A percentile compares a stretch with the other conserved stretches of the same genome.
phyloP scores from a whole-genome alignment of 1,140 invertebrate genomes.

The Procambarus virginalis region DNA sequence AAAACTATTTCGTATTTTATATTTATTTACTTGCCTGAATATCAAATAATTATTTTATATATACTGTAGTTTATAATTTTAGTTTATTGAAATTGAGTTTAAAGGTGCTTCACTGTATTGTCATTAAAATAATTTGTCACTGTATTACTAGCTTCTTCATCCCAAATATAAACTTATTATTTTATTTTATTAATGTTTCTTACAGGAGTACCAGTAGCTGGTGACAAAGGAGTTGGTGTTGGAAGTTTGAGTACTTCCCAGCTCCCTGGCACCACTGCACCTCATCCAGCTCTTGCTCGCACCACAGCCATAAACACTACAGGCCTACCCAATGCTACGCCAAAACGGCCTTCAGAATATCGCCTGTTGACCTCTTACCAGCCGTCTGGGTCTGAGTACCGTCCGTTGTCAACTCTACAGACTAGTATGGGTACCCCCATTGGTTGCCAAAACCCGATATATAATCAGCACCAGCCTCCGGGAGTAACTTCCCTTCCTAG shows the following conservation, averaged over 20 bases:
- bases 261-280: constrained; percentile 23
- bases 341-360: constrained; percentile 6
- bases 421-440: constrained; percentile 36
- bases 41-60: too few relatives aligned
- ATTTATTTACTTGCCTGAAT: too few relatives aligned
- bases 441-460: constrained; percentile 55
- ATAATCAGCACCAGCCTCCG: constrained; percentile 45
- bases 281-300: constrained; percentile 31
- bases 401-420: constrained; percentile 50
- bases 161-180: too few relatives aligned
- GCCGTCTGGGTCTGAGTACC: constrained; percentile 28
- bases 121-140: too few relatives aligned
- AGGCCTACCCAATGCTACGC: constrained; percentile 40
- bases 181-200: too few relatives aligned
- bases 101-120: too few relatives aligned
- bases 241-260: constrained; percentile 39
- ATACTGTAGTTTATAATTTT: too few relatives aligned
- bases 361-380: constrained; percentile 17
- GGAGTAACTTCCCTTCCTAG: not conserved
- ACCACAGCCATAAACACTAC: constrained; percentile 40
- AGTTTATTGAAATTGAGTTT: too few relatives aligned
- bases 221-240: constrained; percentile 15
- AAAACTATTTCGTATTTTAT: too few relatives aligned
- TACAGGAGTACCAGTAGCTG: constrained; percentile 8
- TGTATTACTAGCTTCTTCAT: too few relatives aligned